Percentiles rank a stretch among this genome's conserved stretches.
These are phyloP conservation scores for Temnothorax rugatulus DNA, from an alignment of 2,888 invertebrate genomes.

Conservation along the genomic window DNA sequence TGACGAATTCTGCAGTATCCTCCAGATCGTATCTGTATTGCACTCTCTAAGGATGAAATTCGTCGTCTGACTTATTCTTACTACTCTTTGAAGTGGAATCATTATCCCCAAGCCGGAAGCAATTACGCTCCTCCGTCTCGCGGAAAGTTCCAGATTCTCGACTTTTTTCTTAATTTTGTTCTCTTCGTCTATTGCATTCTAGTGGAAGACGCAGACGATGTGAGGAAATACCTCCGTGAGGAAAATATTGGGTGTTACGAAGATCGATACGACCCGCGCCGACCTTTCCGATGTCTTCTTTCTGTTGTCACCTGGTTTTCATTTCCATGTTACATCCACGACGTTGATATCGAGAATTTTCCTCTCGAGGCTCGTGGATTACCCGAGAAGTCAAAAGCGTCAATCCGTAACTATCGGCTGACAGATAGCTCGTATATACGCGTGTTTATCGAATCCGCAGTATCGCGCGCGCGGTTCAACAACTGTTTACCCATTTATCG, in stretches of 20 bases:
- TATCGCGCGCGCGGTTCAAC: not conserved
- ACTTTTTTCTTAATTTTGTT: not conserved
- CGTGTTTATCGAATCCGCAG: slow-evolving; percentile 2
- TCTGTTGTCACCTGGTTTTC: slow-evolving; percentile 18
- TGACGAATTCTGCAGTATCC: slow-evolving; percentile 1
- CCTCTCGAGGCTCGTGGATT: not conserved
- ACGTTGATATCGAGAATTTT: not conserved
- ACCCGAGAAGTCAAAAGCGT: slow-evolving; percentile 21
- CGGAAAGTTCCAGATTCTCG: not conserved
- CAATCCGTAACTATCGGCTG: slow-evolving; percentile 7
- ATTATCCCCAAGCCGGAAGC: slow-evolving; percentile 44
- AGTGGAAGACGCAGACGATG: not conserved
- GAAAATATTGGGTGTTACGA: slow-evolving; percentile 18
- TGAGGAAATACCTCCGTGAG: not conserved
- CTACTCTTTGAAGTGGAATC: slow-evolving; percentile 9
- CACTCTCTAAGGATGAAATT: not conserved
- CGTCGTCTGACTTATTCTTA: slow-evolving; percentile 19
- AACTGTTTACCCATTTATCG: not conserved
- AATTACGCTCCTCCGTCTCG: slow-evolving; percentile 28
- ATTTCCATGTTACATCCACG: slow-evolving; percentile 26
- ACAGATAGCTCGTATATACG: not conserved
- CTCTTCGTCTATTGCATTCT: slow-evolving; percentile 1
- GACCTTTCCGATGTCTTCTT: slow-evolving; percentile 17
- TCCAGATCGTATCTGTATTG: not conserved
- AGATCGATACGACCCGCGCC: slow-evolving; percentile 36